These are phyloP conservation scores for Auanema sp. DNA, from an alignment of 2,888 invertebrate species.

Conservation along the genomic window DNA sequence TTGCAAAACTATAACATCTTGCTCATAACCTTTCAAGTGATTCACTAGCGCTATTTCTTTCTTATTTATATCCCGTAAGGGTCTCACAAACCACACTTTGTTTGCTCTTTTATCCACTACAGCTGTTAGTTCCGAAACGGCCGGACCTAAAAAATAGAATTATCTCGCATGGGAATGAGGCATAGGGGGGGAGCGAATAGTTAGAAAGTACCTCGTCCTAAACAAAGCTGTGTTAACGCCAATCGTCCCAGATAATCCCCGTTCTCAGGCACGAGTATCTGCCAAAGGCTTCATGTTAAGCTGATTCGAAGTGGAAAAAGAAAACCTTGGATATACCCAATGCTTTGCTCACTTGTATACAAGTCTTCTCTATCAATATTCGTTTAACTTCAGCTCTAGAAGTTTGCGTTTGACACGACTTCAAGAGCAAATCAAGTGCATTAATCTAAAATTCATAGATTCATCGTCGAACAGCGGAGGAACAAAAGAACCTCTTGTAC, in stretches of 20 bases:
- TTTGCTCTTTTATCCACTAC: slow-evolving; percentile 36
- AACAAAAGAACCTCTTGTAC: slow-evolving; percentile 20
- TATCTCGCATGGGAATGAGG: too few relatives aligned
- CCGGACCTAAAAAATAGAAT: slow-evolving; percentile 23
- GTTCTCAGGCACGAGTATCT: slow-evolving; percentile 42
- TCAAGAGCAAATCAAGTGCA: slow-evolving; percentile 20
- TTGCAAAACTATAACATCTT: slow-evolving; percentile 16
- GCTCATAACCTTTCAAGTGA: slow-evolving; percentile 26
- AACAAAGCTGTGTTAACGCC: slow-evolving; percentile 40
- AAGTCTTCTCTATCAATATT: slow-evolving; percentile 28
- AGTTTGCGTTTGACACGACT: slow-evolving; percentile 27
- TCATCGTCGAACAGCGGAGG: not conserved
- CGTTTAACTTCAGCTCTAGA: slow-evolving; percentile 33
- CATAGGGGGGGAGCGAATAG: too few relatives aligned
- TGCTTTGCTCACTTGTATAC: slow-evolving; percentile 15
- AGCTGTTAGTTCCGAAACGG: slow-evolving; percentile 25
- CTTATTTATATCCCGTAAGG: slow-evolving; percentile 39
- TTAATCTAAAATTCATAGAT: not conserved
- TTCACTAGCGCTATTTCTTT: slow-evolving; percentile 41
- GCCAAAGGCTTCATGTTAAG: slow-evolving; percentile 10
- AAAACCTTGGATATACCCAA: slow-evolving; percentile 18
- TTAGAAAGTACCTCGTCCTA: slow-evolving; percentile 39
- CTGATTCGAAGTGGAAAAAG: not conserved
- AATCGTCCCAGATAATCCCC: slow-evolving; percentile 39
- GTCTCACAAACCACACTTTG: slow-evolving; percentile 34